These are phyloP conservation scores for Pocota personata DNA, from an alignment of 2,888 invertebrate genomes.

Conservation along the genomic window DNA sequence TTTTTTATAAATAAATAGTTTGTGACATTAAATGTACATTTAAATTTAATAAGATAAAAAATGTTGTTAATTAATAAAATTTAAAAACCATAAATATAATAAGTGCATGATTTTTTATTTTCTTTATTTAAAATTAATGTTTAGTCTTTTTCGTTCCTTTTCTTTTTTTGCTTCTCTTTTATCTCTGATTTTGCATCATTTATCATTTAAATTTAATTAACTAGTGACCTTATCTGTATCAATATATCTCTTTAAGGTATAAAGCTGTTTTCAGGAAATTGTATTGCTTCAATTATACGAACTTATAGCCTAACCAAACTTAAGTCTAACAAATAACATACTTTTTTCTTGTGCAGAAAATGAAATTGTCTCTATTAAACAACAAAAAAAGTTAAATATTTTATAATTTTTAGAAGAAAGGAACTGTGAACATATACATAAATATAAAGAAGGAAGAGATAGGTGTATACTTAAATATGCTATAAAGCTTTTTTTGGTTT, in stretches of 20 bases:
- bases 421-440: conserved; percentile 30
- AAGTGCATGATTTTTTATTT: conserved; percentile 23
- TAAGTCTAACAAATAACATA: conserved; percentile 15
- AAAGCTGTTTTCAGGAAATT: conserved; percentile 52
- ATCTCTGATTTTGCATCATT: not conserved
- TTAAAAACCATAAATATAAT: conserved; percentile 20
- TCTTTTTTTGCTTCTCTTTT: conserved; percentile 7
- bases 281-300: conserved; percentile 56
- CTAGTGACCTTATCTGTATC: conserved; percentile 33
- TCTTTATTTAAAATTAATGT: conserved; percentile 26
- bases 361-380: not conserved
- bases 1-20: not conserved
- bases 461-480: conserved; percentile 18
- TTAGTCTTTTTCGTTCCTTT: conserved; percentile 59
- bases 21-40: conserved; percentile 21
- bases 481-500: conserved; percentile 64
- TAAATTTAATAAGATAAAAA: conserved; percentile 22
- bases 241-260: conserved; percentile 23
- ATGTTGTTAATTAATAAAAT: not conserved
- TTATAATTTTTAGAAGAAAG: conserved; percentile 7
- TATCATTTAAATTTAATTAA: conserved; percentile 19
- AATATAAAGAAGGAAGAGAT: conserved; percentile 10
- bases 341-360: conserved; percentile 7
- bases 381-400: not conserved
- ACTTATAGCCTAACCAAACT: not conserved